These are phyloP conservation scores for Drosophila nr. perissopoda DNA, from an alignment of 2,888 invertebrate species.

Conservation along the genomic window DNA sequence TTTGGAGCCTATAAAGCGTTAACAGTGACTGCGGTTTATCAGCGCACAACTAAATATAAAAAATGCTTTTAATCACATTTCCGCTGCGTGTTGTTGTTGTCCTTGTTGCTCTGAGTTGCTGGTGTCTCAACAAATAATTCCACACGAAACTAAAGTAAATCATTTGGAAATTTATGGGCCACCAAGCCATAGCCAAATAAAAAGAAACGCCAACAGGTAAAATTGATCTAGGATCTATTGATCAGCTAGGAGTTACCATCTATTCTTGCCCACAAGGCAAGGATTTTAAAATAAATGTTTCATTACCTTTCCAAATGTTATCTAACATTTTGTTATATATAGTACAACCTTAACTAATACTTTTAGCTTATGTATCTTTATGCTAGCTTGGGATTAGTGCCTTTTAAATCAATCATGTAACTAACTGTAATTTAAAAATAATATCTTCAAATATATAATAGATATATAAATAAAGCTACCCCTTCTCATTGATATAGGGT, in stretches of 20 bases:
- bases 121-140: slow-evolving; percentile 74
- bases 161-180: slow-evolving; percentile 82
- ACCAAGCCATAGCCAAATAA: slow-evolving; percentile 53
- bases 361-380: too few relatives aligned
- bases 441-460: neutral
- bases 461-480: neutral
- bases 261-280: neutral
- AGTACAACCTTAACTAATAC: neutral
- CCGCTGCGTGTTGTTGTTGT: slow-evolving; percentile 54
- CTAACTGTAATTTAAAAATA: neutral
- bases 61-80: slow-evolving; percentile 81
- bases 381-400: neutral
- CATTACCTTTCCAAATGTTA: neutral
- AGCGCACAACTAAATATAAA: slow-evolving; percentile 70
- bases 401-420: neutral
- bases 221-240: neutral
- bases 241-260: slow-evolving; percentile 14
- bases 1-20: slow-evolving; percentile 47
- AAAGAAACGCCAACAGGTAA: slow-evolving; percentile 14
- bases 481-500: slow-evolving; percentile 4
- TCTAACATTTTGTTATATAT: neutral
- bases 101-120: slow-evolving; percentile 20
- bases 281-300: neutral
- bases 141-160: slow-evolving; percentile 83
- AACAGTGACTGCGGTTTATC: slow-evolving; percentile 29